A percentile compares a stretch with the other conserved stretches of the same genome.
Conservation (phyloP, 2,888 invertebrate genomes). For the Cheilosia pagana region DNA sequence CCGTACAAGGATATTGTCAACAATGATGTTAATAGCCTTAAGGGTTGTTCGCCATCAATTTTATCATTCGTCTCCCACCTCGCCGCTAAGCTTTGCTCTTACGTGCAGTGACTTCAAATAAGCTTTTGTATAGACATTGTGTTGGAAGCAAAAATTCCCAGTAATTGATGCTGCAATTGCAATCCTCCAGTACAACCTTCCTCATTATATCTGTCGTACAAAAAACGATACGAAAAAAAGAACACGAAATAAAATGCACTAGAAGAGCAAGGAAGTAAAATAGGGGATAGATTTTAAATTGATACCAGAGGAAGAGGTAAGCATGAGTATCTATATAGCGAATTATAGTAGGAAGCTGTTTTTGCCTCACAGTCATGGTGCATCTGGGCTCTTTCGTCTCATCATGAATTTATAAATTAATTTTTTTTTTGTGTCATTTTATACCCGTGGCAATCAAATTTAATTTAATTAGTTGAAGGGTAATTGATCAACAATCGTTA, state of each 20-base stretch:
- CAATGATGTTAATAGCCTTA: constrained; percentile 71
- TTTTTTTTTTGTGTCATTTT: too few relatives aligned
- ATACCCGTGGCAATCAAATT: too few relatives aligned
- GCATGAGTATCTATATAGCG: too few relatives aligned
- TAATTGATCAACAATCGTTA: too few relatives aligned
- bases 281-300: too few relatives aligned
- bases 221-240: constrained; percentile 1
- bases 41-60: constrained; percentile 68
- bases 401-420: too few relatives aligned
- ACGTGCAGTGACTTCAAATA: constrained; percentile 72
- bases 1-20: constrained; percentile 74
- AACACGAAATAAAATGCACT: neutral
- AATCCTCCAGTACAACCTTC: constrained; percentile 39
- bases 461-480: too few relatives aligned
- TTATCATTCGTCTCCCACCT: constrained; percentile 60
- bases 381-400: too few relatives aligned
- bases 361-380: too few relatives aligned
- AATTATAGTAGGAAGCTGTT: too few relatives aligned
- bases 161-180: constrained; percentile 72
- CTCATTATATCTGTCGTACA: constrained; percentile 49
- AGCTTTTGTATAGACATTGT: constrained; percentile 50
- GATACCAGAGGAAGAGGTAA: too few relatives aligned
- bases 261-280: neutral
- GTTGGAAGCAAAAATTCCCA: constrained; percentile 39
- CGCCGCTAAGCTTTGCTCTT: constrained; percentile 56